Percentiles rank a stretch among this genome's conserved stretches.
These are phyloP conservation scores for Meles meles DNA, from an alignment of 2,113 vertebrate genomes.

Conservation along the genomic window DNA sequence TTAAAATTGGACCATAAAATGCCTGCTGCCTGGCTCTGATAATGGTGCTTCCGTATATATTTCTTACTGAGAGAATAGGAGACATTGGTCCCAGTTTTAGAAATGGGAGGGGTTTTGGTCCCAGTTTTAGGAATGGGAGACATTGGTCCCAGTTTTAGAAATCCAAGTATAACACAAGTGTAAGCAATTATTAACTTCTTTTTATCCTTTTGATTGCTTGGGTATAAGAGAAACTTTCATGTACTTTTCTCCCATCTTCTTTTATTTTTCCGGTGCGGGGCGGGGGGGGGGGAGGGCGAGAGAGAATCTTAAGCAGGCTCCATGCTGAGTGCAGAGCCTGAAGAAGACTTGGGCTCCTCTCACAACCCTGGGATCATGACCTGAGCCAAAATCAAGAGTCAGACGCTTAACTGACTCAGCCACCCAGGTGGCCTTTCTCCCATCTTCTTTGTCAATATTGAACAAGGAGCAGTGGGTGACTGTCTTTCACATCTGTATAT, in stretches of 20 bases:
- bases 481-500: not conserved
- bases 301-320: not conserved
- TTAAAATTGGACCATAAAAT: not conserved
- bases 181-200: not conserved
- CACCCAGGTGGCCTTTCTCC: not conserved
- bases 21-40: not conserved
- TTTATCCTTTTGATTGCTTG: not conserved
- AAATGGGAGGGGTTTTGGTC: not conserved
- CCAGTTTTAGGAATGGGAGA: not conserved
- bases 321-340: not conserved
- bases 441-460: not conserved
- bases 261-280: not conserved
- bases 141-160: not conserved
- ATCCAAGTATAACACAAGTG: not conserved
- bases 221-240: not conserved
- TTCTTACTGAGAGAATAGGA: not conserved
- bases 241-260: not conserved
- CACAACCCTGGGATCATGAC: not conserved
- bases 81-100: not conserved
- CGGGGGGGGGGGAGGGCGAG: not conserved
- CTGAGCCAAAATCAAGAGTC: not conserved
- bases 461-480: not conserved
- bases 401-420: not conserved
- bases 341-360: not conserved
- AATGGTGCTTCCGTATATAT: not conserved